Percentiles rank a stretch among this genome's conserved stretches.
phyloP scores from a whole-genome alignment of 2,888 invertebrate species.

The Mesoligia furuncula region DNA sequence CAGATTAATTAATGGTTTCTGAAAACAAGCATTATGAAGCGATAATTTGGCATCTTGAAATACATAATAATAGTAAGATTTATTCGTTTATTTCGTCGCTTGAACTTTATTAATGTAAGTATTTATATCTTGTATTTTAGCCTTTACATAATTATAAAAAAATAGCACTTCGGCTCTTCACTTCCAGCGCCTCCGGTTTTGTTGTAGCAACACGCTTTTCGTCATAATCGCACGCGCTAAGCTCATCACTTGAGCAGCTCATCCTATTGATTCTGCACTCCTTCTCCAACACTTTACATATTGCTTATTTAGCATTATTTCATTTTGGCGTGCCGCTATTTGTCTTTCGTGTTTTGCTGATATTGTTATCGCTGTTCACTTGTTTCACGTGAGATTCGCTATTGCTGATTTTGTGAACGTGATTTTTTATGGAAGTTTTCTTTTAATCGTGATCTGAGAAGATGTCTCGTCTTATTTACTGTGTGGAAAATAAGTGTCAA shows the following conservation, averaged over 20 bases:
- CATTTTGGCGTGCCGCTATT: conserved; percentile 83
- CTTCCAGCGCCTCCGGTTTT: not conserved
- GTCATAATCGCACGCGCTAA: not conserved
- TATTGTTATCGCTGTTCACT: conserved; percentile 74
- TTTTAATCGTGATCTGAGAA: conserved; percentile 31
- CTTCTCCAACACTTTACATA: conserved; percentile 87
- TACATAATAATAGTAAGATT: not conserved
- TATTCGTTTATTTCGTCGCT: no score
- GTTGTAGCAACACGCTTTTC: conserved; percentile 12
- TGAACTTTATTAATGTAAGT: not conserved
- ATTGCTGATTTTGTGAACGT: conserved; percentile 59
- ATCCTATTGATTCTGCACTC: conserved; percentile 82
- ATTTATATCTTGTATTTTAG: not conserved
- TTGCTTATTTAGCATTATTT: conserved; percentile 89
- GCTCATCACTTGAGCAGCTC: conserved; percentile 55
- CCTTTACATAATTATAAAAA: not conserved
- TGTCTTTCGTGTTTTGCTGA: conserved; percentile 82
- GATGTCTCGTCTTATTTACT: conserved; percentile 4
- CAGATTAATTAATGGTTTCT: not conserved
- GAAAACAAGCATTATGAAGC: not conserved
- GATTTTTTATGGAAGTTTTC: conserved; percentile 41
- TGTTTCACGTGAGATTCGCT: conserved; percentile 59
- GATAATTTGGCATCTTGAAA: not conserved
- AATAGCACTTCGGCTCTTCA: not conserved
- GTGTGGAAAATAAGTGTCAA: conserved; percentile 36